Evolutionary conservation across 2,888 invertebrate species (phyloP).

Genomic region (Polyploca ridens): DNA sequence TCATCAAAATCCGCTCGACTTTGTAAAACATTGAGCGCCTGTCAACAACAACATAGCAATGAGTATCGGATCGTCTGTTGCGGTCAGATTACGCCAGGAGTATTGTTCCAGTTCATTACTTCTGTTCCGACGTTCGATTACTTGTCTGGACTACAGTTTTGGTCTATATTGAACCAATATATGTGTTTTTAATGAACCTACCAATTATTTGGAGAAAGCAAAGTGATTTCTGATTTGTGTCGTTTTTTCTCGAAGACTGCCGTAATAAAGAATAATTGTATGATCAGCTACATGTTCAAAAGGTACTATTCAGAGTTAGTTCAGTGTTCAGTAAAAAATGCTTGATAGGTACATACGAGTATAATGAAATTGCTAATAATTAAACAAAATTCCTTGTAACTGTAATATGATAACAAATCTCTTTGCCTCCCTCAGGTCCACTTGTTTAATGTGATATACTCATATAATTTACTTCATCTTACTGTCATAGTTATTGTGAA

Average conservation of each 20-base stretch:
- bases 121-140: neutral
- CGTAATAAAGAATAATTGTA: no score
- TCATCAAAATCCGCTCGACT: neutral
- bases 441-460: neutral
- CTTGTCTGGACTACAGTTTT: neutral
- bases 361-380: no score
- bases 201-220: no score
- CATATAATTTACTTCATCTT: neutral
- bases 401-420: no score
- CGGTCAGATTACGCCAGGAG: conserved; percentile 8
- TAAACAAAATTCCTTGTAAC: no score
- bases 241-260: neutral
- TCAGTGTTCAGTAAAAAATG: no score
- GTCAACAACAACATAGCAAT: conserved; percentile 17
- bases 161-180: neutral
- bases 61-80: conserved; percentile 17
- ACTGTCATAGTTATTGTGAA: neutral
- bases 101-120: neutral
- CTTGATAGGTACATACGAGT: no score
- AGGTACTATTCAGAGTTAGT: no score
- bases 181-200: neutral
- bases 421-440: no score
- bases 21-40: conserved; percentile 8
- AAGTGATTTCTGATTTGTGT: no score
- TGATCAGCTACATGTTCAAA: no score